These are phyloP conservation scores for Chouioia cunea DNA, from an alignment of 2,888 invertebrate genomes.

Conservation along the genomic window DNA sequence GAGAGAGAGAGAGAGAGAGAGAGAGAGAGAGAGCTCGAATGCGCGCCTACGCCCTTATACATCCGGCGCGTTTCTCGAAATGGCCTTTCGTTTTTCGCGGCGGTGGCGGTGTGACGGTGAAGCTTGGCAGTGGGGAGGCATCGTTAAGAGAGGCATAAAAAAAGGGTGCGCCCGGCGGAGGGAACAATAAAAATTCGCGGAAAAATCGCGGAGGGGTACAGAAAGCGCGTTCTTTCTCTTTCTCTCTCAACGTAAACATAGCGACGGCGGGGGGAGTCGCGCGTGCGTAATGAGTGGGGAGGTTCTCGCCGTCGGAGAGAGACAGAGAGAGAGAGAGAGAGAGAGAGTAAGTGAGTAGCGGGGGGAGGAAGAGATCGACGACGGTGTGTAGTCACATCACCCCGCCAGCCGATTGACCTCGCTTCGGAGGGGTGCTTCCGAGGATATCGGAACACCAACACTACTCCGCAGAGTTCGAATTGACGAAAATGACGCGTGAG, in stretches of 20 bases:
- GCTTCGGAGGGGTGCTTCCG: conserved; percentile 56
- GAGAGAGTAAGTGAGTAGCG: no score
- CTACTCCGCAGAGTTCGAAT: conserved; percentile 57
- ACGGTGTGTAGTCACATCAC: no score
- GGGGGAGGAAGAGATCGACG: conserved; percentile 42
- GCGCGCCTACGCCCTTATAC: conserved; percentile 42
- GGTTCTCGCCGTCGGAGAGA: conserved; percentile 53
- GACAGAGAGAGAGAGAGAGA: no score
- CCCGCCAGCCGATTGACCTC: conserved; percentile 68
- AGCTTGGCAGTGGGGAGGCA: conserved; percentile 47
- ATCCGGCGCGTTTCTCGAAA: conserved; percentile 38
- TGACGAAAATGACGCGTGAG: conserved; percentile 64
- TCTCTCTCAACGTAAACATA: conserved; percentile 7
- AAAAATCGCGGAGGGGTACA: conserved; percentile 39
- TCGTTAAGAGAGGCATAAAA: conserved; percentile 62
- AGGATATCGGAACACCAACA: neutral
- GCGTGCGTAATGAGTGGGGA: conserved; percentile 67
- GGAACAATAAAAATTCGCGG: conserved; percentile 68
- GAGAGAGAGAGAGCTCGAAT: conserved; percentile 10
- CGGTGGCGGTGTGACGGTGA: conserved; percentile 41
- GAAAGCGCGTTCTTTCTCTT: conserved; percentile 18
- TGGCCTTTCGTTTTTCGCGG: conserved; percentile 44
- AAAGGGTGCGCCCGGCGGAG: conserved; percentile 59
- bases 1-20: conserved; percentile 22
- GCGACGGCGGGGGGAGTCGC: conserved; percentile 45